These are phyloP conservation scores for Anaspis maculata DNA, from an alignment of 2,888 invertebrate species.

Conservation along the genomic window DNA sequence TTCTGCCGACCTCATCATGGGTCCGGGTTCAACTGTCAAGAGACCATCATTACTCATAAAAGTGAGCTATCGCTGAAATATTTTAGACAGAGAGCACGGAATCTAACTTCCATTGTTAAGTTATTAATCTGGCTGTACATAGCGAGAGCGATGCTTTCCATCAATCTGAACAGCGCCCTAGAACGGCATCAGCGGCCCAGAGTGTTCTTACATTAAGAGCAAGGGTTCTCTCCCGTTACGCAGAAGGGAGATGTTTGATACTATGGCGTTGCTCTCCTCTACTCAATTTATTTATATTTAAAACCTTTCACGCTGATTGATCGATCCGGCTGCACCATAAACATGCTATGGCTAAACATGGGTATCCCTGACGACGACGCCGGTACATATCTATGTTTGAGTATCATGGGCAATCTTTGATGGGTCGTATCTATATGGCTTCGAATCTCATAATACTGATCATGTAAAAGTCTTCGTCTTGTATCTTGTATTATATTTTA, in stretches of 20 bases:
- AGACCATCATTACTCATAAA: conserved; percentile 41
- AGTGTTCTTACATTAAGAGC: conserved; percentile 31
- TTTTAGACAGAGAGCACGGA: conserved; percentile 32
- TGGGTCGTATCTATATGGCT: too few species aligned
- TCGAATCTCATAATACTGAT: too few species aligned
- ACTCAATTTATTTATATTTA: conserved; percentile 20
- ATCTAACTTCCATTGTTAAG: conserved; percentile 38
- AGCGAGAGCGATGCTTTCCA: conserved; percentile 29
- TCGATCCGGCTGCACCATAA: conserved; percentile 5
- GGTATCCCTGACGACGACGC: too few species aligned
- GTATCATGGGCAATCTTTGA: too few species aligned
- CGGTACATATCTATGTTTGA: not conserved
- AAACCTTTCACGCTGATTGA: conserved; percentile 18
- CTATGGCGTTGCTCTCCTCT: conserved; percentile 18
- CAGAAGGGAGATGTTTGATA: conserved; percentile 18
- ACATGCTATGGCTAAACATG: not conserved
- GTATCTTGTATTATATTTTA: too few species aligned
- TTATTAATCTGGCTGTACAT: conserved; percentile 38
- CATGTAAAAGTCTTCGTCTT: too few species aligned
- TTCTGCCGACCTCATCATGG: conserved; percentile 40
- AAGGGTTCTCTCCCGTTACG: conserved; percentile 23
- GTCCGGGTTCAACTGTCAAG: conserved; percentile 35
- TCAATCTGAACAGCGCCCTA: conserved; percentile 35
- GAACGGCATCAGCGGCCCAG: too few species aligned
- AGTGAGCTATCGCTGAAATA: conserved; percentile 34